phyloP scores from a whole-genome alignment of 1,140 invertebrate species.

The Chelonus insularis region DNA sequence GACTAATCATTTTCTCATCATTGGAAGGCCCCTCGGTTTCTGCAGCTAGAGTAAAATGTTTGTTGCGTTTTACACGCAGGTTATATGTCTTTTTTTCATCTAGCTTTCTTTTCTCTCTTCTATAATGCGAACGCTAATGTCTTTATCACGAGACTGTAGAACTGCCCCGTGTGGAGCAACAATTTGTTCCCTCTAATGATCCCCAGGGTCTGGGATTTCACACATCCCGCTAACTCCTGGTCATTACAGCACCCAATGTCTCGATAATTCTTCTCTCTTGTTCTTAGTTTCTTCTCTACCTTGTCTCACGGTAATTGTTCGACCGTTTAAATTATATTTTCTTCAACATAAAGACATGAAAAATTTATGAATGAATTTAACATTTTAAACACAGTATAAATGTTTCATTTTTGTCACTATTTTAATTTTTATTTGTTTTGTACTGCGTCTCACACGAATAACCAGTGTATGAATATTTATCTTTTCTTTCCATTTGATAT shows the following conservation, averaged over 20 bases:
- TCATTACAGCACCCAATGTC: constrained; percentile 19
- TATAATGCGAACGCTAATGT: constrained; percentile 40
- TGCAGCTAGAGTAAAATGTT: background rate
- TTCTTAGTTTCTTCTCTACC: background rate
- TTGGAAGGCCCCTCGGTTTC: constrained; percentile 29
- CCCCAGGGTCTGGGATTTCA: constrained; percentile 28
- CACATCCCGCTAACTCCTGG: constrained; percentile 18
- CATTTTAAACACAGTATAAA: too few relatives aligned
- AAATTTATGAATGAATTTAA: too few relatives aligned
- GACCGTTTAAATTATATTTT: background rate
- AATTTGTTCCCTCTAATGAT: constrained; percentile 35
- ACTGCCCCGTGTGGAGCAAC: constrained; percentile 22
- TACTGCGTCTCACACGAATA: too few relatives aligned
- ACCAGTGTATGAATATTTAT: too few relatives aligned
- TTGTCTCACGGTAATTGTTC: background rate
- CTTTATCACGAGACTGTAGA: constrained; percentile 42
- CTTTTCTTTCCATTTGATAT: too few relatives aligned
- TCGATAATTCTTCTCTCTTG: constrained; percentile 22
- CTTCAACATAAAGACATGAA: too few relatives aligned
- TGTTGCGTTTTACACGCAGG: background rate
- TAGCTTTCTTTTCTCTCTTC: constrained; percentile 13
- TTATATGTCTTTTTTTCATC: constrained; percentile 9
- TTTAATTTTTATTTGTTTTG: too few relatives aligned
- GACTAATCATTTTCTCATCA: constrained; percentile 9
- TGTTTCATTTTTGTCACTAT: too few relatives aligned